Evolutionary conservation across 2,113 vertebrate genomes (phyloP).

Genomic region (Zosterops hypoxanthus): DNA sequence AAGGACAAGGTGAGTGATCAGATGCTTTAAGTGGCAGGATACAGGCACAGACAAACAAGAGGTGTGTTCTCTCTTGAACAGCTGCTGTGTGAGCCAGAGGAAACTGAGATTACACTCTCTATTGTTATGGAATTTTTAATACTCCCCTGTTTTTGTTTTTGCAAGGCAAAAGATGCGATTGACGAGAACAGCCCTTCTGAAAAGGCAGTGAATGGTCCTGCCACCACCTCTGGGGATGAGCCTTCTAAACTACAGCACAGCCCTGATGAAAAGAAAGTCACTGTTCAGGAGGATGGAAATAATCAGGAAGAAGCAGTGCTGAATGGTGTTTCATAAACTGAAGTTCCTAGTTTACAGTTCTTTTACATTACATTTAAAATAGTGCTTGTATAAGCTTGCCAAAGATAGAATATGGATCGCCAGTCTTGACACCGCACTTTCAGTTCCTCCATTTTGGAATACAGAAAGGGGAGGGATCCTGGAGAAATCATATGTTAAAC

Average conservation of each 20-base stretch:
- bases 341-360: constrained; percentile 86
- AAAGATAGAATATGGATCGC: constrained; percentile 97
- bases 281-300: constrained; percentile 79
- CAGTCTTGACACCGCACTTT: constrained; percentile 92
- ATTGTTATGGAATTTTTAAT: neutral
- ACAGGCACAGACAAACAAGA: neutral
- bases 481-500: constrained; percentile 83
- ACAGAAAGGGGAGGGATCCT: constrained; percentile 87
- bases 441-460: constrained; percentile 89
- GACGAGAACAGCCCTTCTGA: constrained; percentile 85
- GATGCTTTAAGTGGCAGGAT: neutral
- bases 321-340: constrained; percentile 94
- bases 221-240: constrained; percentile 76
- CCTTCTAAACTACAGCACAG: constrained; percentile 76
- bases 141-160: neutral
- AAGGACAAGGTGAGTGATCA: neutral
- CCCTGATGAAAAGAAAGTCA: constrained; percentile 81
- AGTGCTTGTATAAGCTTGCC: constrained; percentile 99
- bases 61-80: rapidly evolving
- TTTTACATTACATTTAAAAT: constrained; percentile 90
- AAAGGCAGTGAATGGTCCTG: constrained; percentile 86
- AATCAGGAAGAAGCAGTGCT: constrained; percentile 85
- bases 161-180: constrained; percentile 86
- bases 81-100: neutral
- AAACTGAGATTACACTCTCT: neutral